Conservation (phyloP, 2,888 invertebrate genomes). For the Sisyra nigra region DNA sequence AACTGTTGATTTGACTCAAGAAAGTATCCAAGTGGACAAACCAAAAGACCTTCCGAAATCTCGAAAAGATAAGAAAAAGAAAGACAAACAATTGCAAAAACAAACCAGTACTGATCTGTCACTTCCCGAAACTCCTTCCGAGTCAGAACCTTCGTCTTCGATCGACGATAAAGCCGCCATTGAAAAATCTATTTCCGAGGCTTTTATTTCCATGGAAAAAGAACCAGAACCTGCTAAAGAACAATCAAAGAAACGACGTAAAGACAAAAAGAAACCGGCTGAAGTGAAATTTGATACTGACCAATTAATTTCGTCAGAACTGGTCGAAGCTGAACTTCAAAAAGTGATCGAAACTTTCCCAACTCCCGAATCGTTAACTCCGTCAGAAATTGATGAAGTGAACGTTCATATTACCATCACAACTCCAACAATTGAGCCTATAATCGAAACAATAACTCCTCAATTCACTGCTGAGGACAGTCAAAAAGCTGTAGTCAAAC, state of each 20-base stretch:
- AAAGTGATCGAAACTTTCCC: constrained; percentile 5
- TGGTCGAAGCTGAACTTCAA: background rate
- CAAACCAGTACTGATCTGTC: constrained; percentile 1
- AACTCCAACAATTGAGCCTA: background rate
- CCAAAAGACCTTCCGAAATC: constrained; percentile 2
- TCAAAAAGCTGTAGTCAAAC: constrained; percentile 8
- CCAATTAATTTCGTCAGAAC: no score
- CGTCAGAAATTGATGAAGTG: constrained; percentile 7
- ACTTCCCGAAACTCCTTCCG: constrained; percentile 8
- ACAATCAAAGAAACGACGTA: constrained; percentile 10
- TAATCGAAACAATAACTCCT: background rate
- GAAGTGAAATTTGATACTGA: background rate
- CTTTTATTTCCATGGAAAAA: constrained; percentile 13
- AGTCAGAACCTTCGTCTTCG: constrained; percentile 10
- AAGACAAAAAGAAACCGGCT: constrained; percentile 12
- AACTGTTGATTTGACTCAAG: constrained; percentile 3
- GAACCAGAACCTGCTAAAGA: constrained; percentile 9
- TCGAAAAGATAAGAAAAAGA: constrained; percentile 4
- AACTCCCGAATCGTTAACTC: constrained; percentile 5
- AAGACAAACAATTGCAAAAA: constrained; percentile 5
- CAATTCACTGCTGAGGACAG: background rate
- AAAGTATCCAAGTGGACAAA: constrained; percentile 2
- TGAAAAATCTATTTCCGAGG: constrained; percentile 14
- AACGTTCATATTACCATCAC: constrained; percentile 5
- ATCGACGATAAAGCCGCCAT: constrained; percentile 19